Base-by-base conservation (phyloP, 35 echinoderm and acorn worm genomes). In the Holothuria glaberrima region DNA sequence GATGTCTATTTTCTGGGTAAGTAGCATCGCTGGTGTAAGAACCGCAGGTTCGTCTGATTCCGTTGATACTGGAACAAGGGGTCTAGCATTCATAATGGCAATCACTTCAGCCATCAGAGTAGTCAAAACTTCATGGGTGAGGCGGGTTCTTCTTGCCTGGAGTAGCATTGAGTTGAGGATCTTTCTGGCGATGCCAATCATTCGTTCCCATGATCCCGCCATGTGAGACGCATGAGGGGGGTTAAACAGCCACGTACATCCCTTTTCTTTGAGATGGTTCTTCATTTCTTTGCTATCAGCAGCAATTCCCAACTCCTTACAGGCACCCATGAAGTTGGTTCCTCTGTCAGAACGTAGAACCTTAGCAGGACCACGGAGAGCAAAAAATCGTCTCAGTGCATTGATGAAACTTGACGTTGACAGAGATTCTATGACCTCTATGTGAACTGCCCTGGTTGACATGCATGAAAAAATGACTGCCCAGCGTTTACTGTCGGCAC, bases 101-200 rank as follows among this genome's bases (percentile, higher is more conserved):
- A 70, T 60, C 9, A 91, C 89, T 84, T 91, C 89, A 34, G 76
- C 76, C 38, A 91, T 48, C 6, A 84, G 50, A 2, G 89, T 91
- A 34, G 58, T 56, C 26, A 91, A 44, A 31, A 73, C 33, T 60
- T 82, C 89, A 57, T 82, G 79, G 6, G 76, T 84, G 3, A 91
- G 29, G 19, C 78, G 60, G 17, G 33, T 84, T 4, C 1, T 21
- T 50, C 46, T 69, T 9, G 26, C n/a, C 32, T 85, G 60, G 5
- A 68, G 36, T 46, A 80, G 30, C 78, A 91, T 91, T 6, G 61
- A 19, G 30, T 82, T 35, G 12, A 91, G 27, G 2, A 92, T 56
- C 22, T 30, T 62, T 63, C 89, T 19, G 22, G 79, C 61, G 2
- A 84, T 48, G 13, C 79, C 79, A 33, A 91, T 84, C 77, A 83